Evolutionary conservation across 2,113 vertebrate genomes (phyloP).

Genomic region (Brachyistius frenatus): DNA sequence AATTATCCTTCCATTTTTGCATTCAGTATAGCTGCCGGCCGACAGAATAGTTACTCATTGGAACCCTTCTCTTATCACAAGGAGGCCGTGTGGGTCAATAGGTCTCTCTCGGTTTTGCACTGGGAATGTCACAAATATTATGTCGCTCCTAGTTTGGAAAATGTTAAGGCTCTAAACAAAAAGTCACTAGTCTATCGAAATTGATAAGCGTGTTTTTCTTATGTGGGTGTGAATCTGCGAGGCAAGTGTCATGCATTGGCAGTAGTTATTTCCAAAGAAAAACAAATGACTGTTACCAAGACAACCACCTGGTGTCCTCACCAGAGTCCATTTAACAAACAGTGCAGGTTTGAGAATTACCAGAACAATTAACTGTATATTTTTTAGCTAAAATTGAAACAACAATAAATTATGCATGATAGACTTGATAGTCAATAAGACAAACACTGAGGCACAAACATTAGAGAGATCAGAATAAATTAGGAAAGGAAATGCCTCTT

Average conservation of each 20-base stretch:
- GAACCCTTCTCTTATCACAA: background rate
- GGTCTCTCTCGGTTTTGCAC: no score
- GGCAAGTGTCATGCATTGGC: background rate
- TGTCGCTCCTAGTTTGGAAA: no score
- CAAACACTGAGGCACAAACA: conserved; percentile 6
- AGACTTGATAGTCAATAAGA: conserved; percentile 14
- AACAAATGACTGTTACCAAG: background rate
- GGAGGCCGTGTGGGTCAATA: background rate
- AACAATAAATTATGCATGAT: conserved; percentile 10
- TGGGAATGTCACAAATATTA: background rate
- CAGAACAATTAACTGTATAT: conserved; percentile 2
- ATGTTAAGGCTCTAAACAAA: conserved; percentile 11
- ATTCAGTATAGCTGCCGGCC: background rate
- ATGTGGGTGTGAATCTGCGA: conserved; percentile 1
- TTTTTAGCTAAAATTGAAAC: background rate
- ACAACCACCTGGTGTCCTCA: background rate
- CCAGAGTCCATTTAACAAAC: background rate
- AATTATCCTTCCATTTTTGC: background rate
- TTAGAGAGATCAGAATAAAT: conserved; percentile 32
- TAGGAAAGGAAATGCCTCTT: conserved; percentile 27
- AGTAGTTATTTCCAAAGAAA: background rate
- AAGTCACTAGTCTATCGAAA: background rate
- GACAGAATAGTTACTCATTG: background rate
- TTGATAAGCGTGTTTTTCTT: background rate
- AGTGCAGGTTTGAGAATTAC: conserved; percentile 4